Conservation (phyloP, 2,888 invertebrate genomes). For the Isoperla grammatica region DNA sequence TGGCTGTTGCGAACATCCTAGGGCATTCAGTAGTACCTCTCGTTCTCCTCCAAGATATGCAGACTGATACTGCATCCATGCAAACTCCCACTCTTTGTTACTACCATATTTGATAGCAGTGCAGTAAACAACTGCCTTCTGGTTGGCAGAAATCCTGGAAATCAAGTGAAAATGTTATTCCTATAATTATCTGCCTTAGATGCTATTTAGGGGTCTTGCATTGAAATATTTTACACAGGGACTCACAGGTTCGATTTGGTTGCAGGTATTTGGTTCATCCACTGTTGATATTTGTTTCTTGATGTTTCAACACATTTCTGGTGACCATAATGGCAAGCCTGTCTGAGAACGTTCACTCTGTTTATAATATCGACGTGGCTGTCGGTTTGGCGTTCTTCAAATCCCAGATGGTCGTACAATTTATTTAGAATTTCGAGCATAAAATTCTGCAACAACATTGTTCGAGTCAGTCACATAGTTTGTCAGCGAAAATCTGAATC, state of each 20-base stretch:
- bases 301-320: constrained; percentile 38
- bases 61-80: constrained; percentile 49
- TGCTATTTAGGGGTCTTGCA: too few species aligned
- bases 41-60: constrained; percentile 55
- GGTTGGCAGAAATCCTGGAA: constrained; percentile 55
- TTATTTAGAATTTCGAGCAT: constrained; percentile 36
- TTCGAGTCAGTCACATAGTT: too few species aligned
- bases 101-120: constrained; percentile 58
- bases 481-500: too few species aligned
- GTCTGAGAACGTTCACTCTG: constrained; percentile 37
- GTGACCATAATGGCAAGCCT: constrained; percentile 40
- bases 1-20: constrained; percentile 46
- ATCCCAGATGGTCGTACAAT: constrained; percentile 36
- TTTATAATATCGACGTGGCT: constrained; percentile 36
- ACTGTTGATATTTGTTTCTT: constrained; percentile 33
- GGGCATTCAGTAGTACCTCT: constrained; percentile 49
- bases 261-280: constrained; percentile 36
- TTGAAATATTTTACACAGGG: too few species aligned
- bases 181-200: too few species aligned
- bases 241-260: too few species aligned
- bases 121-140: constrained; percentile 59
- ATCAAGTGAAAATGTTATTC: constrained; percentile 18
- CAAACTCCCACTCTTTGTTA: constrained; percentile 62
- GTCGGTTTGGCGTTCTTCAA: constrained; percentile 33
- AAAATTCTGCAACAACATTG: constrained; percentile 34